Percentiles rank a stretch among this genome's conserved stretches.
These are phyloP conservation scores for Trissolcus brochymenae DNA, from an alignment of 2,888 invertebrate species.

Conservation along the genomic window DNA sequence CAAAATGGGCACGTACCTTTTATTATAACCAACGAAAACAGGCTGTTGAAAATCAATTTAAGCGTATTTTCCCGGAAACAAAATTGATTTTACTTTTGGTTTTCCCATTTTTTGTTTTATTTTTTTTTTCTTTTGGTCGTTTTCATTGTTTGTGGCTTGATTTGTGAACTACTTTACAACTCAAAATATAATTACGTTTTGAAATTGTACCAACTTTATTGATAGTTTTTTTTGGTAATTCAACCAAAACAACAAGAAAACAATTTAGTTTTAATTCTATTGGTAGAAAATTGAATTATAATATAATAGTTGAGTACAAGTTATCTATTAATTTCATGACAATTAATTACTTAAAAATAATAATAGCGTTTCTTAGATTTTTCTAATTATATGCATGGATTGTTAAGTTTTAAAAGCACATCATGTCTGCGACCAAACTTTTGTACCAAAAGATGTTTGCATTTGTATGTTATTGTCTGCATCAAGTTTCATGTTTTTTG, in stretches of 20 bases:
- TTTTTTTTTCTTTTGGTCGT: slow-evolving; percentile 10
- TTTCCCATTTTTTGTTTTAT: slow-evolving; percentile 13
- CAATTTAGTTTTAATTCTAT: no score
- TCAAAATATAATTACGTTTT: not conserved
- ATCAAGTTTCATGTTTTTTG: slow-evolving; percentile 4
- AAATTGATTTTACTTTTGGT: slow-evolving; percentile 24
- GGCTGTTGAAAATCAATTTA: not conserved
- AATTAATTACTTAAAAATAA: no score
- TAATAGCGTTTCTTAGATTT: no score
- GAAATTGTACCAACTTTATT: no score
- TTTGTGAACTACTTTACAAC: not conserved
- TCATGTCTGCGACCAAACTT: slow-evolving; percentile 4
- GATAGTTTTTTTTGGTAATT: no score
- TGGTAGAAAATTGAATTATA: no score
- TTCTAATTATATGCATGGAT: no score
- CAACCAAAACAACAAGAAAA: no score
- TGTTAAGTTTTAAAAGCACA: no score
- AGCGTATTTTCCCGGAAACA: slow-evolving; percentile 26
- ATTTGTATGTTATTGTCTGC: not conserved
- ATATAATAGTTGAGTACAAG: no score
- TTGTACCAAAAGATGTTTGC: slow-evolving; percentile 9
- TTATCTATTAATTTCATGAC: no score
- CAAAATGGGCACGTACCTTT: slow-evolving; percentile 2
- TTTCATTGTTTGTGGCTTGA: slow-evolving; percentile 21
- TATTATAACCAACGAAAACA: slow-evolving; percentile 4